A percentile compares a stretch with the other conserved stretches of the same genome.
These are phyloP conservation scores for Turritopsis rubra DNA, from an alignment of 30 jellyfish, hydroid and myxozoan genomes.

Conservation along the genomic window DNA sequence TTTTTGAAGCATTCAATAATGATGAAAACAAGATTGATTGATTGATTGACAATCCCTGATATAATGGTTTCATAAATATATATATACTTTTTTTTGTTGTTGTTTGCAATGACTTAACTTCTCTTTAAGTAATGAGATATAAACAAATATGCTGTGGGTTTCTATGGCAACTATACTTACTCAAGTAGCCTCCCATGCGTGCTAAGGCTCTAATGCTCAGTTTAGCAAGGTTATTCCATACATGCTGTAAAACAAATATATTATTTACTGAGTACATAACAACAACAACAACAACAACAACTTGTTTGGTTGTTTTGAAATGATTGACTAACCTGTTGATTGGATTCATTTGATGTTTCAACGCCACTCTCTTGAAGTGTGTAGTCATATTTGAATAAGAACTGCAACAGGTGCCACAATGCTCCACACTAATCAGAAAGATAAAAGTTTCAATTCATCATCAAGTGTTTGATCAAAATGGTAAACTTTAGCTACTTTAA, in stretches of 20 bases:
- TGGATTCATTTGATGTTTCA: slow-evolving; percentile 55
- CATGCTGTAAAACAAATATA: slow-evolving; percentile 18
- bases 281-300: not conserved
- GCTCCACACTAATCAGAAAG: slow-evolving; percentile 76
- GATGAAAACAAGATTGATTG: too few species aligned
- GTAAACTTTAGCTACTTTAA: too few species aligned
- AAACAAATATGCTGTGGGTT: not conserved
- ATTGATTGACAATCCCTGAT: too few species aligned
- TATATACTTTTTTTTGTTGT: too few species aligned
- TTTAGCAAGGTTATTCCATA: slow-evolving; percentile 64
- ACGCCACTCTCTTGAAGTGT: slow-evolving; percentile 97
- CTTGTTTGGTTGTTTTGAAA: not conserved
- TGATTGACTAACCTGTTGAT: slow-evolving; percentile 63
- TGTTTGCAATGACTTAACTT: too few species aligned
- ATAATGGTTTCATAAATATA: too few species aligned
- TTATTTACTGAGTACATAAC: not conserved
- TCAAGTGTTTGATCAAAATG: not conserved
- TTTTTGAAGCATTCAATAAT: too few species aligned
- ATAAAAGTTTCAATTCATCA: not conserved
- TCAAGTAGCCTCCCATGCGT: slow-evolving; percentile 83
- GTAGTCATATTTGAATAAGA: slow-evolving; percentile 82
- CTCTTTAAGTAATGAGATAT: too few species aligned
- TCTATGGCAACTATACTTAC: slow-evolving; percentile 19
- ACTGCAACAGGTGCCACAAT: slow-evolving; percentile 73
- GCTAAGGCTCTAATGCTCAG: slow-evolving; percentile 73